These are phyloP conservation scores for Argentina silus DNA, from an alignment of 2,797 vertebrate species.

Conservation along the genomic window DNA sequence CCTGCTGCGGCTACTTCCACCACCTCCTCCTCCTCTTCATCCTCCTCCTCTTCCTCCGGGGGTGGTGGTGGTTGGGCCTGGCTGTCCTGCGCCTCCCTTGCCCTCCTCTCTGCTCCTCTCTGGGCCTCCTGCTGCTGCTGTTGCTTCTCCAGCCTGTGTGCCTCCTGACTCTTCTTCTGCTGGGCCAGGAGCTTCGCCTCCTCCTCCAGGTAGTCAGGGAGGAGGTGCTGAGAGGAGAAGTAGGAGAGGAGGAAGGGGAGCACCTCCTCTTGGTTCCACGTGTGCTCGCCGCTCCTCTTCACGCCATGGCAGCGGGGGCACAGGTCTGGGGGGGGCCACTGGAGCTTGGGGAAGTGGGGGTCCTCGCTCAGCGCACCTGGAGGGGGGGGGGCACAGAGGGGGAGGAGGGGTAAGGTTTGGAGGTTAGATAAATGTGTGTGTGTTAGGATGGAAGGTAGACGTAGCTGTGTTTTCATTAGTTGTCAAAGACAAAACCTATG, in stretches of 20 bases:
- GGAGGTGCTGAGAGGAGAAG: conserved; percentile 77
- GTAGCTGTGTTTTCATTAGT: too few relatives aligned
- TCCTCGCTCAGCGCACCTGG: conserved; percentile 87
- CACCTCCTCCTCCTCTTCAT: conserved; percentile 29
- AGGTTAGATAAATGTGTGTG: too few relatives aligned
- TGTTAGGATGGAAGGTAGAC: too few relatives aligned
- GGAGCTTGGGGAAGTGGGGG: conserved; percentile 90
- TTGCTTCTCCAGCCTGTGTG: neutral
- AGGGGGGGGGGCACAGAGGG: conserved; percentile 1
- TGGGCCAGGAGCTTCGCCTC: conserved; percentile 49
- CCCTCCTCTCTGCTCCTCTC: conserved; percentile 31
- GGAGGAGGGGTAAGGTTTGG: neutral
- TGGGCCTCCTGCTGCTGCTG: conserved; percentile 12
- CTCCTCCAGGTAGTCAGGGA: conserved; percentile 66
- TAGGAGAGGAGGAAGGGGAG: conserved; percentile 80
- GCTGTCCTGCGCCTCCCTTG: conserved; percentile 28
- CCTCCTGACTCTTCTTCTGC: conserved; percentile 46
- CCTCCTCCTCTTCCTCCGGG: conserved; percentile 24
- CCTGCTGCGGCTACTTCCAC: conserved; percentile 18
- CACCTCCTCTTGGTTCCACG: conserved; percentile 76
- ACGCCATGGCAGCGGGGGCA: conserved; percentile 84
- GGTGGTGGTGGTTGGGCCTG: conserved; percentile 12
- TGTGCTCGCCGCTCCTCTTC: conserved; percentile 62
- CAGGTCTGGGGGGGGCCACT: conserved; percentile 85
- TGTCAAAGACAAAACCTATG: too few relatives aligned